A percentile compares a stretch with the other conserved stretches of the same genome.
These are phyloP conservation scores for Jordanella pulchra DNA, from an alignment of 2,797 vertebrate species.

Conservation along the genomic window DNA sequence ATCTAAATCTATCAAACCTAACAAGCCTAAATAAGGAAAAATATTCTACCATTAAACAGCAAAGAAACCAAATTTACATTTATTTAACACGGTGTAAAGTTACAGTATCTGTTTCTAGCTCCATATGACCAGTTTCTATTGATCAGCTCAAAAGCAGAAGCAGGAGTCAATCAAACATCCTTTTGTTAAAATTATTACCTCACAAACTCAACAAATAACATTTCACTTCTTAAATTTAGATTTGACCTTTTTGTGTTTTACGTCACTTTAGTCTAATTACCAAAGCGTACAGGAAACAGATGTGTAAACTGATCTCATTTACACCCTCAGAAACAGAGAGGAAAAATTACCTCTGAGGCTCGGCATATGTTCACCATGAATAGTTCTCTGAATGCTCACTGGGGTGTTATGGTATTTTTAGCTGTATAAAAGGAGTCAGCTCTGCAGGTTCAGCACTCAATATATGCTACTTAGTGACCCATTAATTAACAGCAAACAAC, in stretches of 20 bases:
- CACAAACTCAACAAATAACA: not conserved
- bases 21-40: not conserved
- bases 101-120: not conserved
- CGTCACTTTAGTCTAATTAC: not conserved
- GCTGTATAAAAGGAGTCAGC: not conserved
- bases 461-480: not conserved
- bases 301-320: not conserved
- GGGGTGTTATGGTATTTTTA: not conserved
- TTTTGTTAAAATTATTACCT: not conserved
- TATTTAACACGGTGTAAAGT: not conserved
- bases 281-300: not conserved
- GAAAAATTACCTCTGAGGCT: not conserved
- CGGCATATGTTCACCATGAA: not conserved
- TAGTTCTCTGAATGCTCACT: not conserved
- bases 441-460: not conserved
- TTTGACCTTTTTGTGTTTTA: not conserved
- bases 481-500: not conserved
- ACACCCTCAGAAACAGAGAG: not conserved
- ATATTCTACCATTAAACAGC: not conserved
- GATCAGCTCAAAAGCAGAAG: not conserved
- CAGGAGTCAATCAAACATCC: not conserved
- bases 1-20: not conserved
- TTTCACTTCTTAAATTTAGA: not conserved
- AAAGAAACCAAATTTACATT: not conserved
- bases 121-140: not conserved